Evolutionary conservation across 2,888 invertebrate species (phyloP).

Genomic region (Drosophila melanosoma): DNA sequence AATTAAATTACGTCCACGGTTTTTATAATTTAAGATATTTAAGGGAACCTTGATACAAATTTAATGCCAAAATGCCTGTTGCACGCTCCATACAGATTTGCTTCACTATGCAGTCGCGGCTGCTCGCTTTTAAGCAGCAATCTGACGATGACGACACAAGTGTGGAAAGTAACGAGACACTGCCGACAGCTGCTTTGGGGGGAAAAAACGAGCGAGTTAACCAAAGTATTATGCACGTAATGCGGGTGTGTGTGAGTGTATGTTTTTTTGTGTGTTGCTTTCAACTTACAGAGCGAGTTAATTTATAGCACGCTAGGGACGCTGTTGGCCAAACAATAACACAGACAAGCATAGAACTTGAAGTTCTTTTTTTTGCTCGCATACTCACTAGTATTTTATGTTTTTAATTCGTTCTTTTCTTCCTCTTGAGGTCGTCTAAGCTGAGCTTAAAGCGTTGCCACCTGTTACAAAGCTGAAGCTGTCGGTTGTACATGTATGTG

Average conservation of each 20-base stretch:
- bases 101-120: slow-evolving; percentile 45
- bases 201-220: slow-evolving; percentile 60
- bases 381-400: slow-evolving; percentile 59
- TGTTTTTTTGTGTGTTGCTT: slow-evolving; percentile 48
- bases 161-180: slow-evolving; percentile 77
- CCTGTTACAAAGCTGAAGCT: slow-evolving; percentile 18
- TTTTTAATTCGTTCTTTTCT: slow-evolving; percentile 50
- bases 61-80: slow-evolving; percentile 40
- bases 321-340: slow-evolving; percentile 58
- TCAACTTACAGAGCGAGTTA: slow-evolving; percentile 77
- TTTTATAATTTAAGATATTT: not conserved
- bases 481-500: slow-evolving; percentile 1
- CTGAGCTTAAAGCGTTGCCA: slow-evolving; percentile 57
- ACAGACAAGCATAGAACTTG: slow-evolving; percentile 10
- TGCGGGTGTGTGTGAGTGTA: slow-evolving; percentile 16
- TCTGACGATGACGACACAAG: slow-evolving; percentile 80
- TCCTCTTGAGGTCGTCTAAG: slow-evolving; percentile 50
- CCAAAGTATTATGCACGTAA: slow-evolving; percentile 7
- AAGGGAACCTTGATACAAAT: not conserved
- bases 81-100: slow-evolving; percentile 18
- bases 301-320: slow-evolving; percentile 71
- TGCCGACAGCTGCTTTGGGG: slow-evolving; percentile 65
- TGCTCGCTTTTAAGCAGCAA: slow-evolving; percentile 56
- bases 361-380: slow-evolving; percentile 48
- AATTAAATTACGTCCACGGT: not conserved